Conservation (phyloP, 2,888 invertebrate species). For the Limenitis camilla region DNA sequence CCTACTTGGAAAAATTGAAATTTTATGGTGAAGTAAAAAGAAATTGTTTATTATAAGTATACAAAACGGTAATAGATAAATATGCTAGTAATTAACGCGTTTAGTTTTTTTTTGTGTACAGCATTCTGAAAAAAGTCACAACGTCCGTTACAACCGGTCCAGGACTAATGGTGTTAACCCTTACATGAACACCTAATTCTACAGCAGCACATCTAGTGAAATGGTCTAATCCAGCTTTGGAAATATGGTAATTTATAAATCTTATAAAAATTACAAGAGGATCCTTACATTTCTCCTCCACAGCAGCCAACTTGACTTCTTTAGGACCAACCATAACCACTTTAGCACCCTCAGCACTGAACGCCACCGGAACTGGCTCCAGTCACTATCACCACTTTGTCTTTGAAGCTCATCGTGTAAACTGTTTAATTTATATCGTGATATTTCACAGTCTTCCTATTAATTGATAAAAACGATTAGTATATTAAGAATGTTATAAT, state of each 20-base stretch:
- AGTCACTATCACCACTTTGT: conserved; percentile 31
- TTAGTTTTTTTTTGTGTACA: conserved; percentile 21
- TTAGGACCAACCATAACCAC: conserved; percentile 37
- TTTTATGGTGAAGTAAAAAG: too few relatives aligned
- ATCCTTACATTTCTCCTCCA: conserved; percentile 9
- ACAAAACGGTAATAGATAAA: too few relatives aligned
- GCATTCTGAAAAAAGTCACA: conserved; percentile 29
- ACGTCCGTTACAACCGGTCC: conserved; percentile 21
- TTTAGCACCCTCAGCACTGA: conserved; percentile 38
- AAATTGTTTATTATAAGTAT: too few relatives aligned
- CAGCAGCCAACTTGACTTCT: conserved; percentile 10
- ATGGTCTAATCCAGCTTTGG: conserved; percentile 19
- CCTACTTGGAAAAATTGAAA: too few relatives aligned
- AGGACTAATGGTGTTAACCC: not conserved
- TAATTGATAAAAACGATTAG: too few relatives aligned
- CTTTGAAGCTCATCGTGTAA: conserved; percentile 1
- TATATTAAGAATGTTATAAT: too few relatives aligned
- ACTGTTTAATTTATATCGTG: too few relatives aligned
- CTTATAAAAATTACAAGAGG: conserved; percentile 9
- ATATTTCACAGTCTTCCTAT: too few relatives aligned
- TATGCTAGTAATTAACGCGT: too few relatives aligned
- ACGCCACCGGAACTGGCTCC: conserved; percentile 42
- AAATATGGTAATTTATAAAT: conserved; percentile 26
- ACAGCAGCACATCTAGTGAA: conserved; percentile 13
- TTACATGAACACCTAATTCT: conserved; percentile 9